Evolutionary conservation across 2,888 invertebrate species (phyloP).

Genomic region (Candidula unifasciata): DNA sequence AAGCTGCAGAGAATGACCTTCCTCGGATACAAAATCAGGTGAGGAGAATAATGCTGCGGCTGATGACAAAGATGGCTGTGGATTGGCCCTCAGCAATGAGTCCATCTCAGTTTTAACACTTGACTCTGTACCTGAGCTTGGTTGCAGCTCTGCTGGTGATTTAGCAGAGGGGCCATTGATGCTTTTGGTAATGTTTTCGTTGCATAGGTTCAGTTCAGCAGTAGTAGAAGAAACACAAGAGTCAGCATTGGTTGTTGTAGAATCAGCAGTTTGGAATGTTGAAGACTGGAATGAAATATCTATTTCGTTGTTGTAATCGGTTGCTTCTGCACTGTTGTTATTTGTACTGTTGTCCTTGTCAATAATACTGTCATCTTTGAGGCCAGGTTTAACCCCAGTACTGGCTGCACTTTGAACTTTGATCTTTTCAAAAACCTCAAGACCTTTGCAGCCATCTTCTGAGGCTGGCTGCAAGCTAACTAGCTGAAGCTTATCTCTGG

Average conservation of each 20-base stretch:
- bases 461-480: not conserved
- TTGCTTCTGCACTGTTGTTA: slow-evolving; percentile 48
- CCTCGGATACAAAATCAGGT: not conserved
- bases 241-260: not conserved
- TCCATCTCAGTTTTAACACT: not conserved
- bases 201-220: not conserved
- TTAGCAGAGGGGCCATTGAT: not conserved
- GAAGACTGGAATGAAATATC: not conserved
- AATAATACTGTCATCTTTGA: slow-evolving; percentile 5
- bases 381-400: not conserved
- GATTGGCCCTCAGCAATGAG: not conserved
- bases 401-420: not conserved
- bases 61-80: not conserved
- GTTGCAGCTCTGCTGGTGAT: not conserved
- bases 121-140: not conserved
- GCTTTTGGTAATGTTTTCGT: slow-evolving; percentile 3
- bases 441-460: not conserved
- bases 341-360: slow-evolving; percentile 29
- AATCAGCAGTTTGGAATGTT: slow-evolving; percentile 18
- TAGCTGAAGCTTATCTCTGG: not conserved
- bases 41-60: slow-evolving; percentile 11
- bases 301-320: slow-evolving; percentile 51
- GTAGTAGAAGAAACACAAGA: slow-evolving; percentile 7
- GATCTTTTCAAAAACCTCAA: slow-evolving; percentile 13
- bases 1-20: not conserved